phyloP scores from a whole-genome alignment of 2,888 invertebrate species.

The Arge pagana region DNA sequence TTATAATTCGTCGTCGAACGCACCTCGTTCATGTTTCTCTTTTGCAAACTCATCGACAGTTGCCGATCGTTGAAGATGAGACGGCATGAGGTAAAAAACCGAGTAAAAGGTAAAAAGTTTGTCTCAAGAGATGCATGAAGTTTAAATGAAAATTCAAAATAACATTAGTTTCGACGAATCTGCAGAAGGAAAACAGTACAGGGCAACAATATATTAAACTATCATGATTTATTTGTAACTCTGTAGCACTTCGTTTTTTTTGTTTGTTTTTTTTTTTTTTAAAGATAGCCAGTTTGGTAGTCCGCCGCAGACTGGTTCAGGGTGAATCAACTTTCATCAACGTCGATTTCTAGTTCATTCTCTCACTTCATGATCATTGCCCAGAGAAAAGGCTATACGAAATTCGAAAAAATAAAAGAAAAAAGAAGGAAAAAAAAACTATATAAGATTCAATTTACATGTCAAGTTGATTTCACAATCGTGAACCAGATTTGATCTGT shows the following conservation, averaged over 20 bases:
- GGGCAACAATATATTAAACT: conserved; percentile 46
- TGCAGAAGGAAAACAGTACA: conserved; percentile 46
- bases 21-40: conserved; percentile 1
- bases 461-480: conserved; percentile 35
- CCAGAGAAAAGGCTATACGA: conserved; percentile 13
- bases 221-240: conserved; percentile 41
- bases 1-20: conserved; percentile 9
- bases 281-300: conserved; percentile 53
- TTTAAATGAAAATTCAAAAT: neutral
- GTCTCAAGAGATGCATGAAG: neutral
- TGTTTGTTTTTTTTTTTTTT: too few relatives aligned
- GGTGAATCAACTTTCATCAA: conserved; percentile 51
- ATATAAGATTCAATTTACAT: conserved; percentile 27
- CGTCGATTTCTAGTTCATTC: conserved; percentile 34
- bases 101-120: conserved; percentile 9
- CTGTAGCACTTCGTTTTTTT: conserved; percentile 45
- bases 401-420: too few relatives aligned
- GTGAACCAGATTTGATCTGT: conserved; percentile 49
- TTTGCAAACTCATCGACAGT: neutral
- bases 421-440: conserved; percentile 3
- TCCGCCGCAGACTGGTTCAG: conserved; percentile 45
- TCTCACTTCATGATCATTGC: conserved; percentile 30
- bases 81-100: neutral
- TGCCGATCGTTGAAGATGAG: neutral
- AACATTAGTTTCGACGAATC: conserved; percentile 35